Base-by-base conservation (phyloP, 2,888 invertebrate species). In the Brenthis daphne region DNA sequence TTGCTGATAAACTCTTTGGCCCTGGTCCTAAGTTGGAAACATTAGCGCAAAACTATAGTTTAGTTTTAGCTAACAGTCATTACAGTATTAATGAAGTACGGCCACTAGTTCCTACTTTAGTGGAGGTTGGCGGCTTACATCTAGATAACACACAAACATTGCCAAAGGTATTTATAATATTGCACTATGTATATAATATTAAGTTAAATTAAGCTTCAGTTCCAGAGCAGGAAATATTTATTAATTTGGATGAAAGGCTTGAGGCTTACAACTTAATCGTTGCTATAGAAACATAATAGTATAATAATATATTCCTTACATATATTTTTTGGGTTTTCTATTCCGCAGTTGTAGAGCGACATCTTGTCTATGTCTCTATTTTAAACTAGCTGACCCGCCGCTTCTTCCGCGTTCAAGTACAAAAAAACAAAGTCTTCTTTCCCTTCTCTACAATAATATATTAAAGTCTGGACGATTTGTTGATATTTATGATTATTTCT, bases 111-210 rank as follows among this genome's bases (percentile, higher is more conserved):
- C 94, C 94, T 0, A 87, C 92, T 66, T 75, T 94, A 53, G 85
- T 94, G 13, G 94, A 94, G 85, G 91, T 94, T 11, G 94, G 93
- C 29, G 94, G 94, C 6, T 75, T 94, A 56, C 94, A 94, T 77
- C 82, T 94, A 55, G 90, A 93, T 75, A 88, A 92, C 20, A 77
- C 84, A 3, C 89, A 89, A 76, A 83, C 77, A 58, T 79, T 94
- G 61, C 81, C 93, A 12, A 80, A 83, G 80, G 94, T 94, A 80
- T 85, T 80, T 74, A 67, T 29, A 58, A 48, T 3, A 43, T 61
- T 57, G 16, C 2, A 20, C 48, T 14, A 24, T 16, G n/a, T 8
- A 13, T 33, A 57, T 37, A 8, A 37, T 8, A 37, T 8, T 37
- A 37, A 37, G 37, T 37, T 8, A 37, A 37, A 37, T 1, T 6